phyloP scores from a whole-genome alignment of 1,140 invertebrate genomes.

The Sweltsa coloradensis region DNA sequence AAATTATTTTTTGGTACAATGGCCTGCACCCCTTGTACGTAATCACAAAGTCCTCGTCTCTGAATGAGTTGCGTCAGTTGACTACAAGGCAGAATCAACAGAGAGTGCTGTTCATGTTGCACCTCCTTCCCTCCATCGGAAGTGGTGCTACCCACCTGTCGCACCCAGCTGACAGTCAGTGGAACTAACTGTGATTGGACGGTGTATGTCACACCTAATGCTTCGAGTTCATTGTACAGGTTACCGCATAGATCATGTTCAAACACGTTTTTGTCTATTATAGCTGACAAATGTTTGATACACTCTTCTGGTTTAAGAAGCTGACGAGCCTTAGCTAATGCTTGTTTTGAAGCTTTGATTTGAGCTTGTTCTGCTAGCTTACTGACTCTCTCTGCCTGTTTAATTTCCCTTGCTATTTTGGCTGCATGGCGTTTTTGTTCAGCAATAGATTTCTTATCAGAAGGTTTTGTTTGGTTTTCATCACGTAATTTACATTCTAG shows the following conservation, averaged over 20 bases:
- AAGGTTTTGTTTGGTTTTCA: too few relatives aligned
- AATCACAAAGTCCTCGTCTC: slow-evolving; percentile 22
- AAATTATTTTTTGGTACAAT: slow-evolving; percentile 24
- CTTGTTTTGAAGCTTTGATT: not conserved
- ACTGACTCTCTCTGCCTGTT: not conserved
- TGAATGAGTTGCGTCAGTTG: slow-evolving; percentile 27
- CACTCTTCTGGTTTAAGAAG: not conserved
- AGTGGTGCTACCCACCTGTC: slow-evolving; percentile 23
- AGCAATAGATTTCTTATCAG: too few relatives aligned
- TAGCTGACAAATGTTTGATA: slow-evolving; percentile 25
- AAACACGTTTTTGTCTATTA: slow-evolving; percentile 31
- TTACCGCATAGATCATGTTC: slow-evolving; percentile 23
- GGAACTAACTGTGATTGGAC: slow-evolving; percentile 25
- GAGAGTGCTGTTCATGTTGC: slow-evolving; percentile 22
- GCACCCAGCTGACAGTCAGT: slow-evolving; percentile 34
- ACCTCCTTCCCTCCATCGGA: slow-evolving; percentile 14
- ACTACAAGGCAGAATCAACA: slow-evolving; percentile 31
- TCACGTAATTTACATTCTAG: too few relatives aligned
- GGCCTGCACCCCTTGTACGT: slow-evolving; percentile 22
- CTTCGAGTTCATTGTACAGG: slow-evolving; percentile 21
- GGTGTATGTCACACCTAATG: slow-evolving; percentile 23
- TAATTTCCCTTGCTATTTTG: too few relatives aligned
- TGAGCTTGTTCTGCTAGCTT: not conserved
- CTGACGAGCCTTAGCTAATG: not conserved
- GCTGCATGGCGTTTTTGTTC: too few relatives aligned